A percentile compares a stretch with the other conserved stretches of the same genome.
Evolutionary conservation across 2,113 vertebrate genomes (phyloP).

Genomic region (Trichechus manatus): DNA sequence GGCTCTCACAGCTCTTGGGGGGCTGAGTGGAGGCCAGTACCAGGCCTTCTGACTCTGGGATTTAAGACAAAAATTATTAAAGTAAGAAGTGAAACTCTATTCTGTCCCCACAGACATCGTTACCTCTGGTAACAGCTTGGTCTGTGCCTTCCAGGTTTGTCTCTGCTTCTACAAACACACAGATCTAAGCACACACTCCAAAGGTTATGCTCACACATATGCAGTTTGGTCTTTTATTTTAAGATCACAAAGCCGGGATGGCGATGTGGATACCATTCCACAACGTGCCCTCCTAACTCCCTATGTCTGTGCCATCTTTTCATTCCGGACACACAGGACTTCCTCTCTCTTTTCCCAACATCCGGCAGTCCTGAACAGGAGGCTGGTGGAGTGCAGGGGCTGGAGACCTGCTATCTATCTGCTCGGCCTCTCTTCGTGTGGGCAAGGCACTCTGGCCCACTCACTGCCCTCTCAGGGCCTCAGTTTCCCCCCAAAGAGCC

Average conservation of each 20-base stretch:
- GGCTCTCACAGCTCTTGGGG: not conserved
- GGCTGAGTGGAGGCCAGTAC: not conserved
- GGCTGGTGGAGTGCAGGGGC: not conserved
- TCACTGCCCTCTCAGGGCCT: not conserved
- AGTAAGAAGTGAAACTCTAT: not conserved
- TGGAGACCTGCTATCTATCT: not conserved
- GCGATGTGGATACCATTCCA: not conserved
- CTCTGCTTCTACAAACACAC: not conserved
- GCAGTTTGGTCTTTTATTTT: not conserved
- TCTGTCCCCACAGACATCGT: not conserved
- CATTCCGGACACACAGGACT: not conserved
- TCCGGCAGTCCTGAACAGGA: not conserved
- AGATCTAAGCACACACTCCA: not conserved
- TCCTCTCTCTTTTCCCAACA: not conserved
- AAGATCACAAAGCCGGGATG: not conserved
- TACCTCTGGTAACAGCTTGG: not conserved
- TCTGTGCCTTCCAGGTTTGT: not conserved
- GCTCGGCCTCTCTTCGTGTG: not conserved
- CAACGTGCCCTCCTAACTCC: rapidly evolving
- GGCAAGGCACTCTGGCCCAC: too few relatives aligned
- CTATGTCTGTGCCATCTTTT: too few relatives aligned
- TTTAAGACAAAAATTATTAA: not conserved
- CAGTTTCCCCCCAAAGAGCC: not conserved
- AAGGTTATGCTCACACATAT: not conserved
- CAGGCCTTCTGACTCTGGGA: not conserved